Percentiles rank a stretch among this genome's conserved stretches.
Evolutionary conservation across 2,797 vertebrate genomes (phyloP).

Genomic region (Anableps anableps): DNA sequence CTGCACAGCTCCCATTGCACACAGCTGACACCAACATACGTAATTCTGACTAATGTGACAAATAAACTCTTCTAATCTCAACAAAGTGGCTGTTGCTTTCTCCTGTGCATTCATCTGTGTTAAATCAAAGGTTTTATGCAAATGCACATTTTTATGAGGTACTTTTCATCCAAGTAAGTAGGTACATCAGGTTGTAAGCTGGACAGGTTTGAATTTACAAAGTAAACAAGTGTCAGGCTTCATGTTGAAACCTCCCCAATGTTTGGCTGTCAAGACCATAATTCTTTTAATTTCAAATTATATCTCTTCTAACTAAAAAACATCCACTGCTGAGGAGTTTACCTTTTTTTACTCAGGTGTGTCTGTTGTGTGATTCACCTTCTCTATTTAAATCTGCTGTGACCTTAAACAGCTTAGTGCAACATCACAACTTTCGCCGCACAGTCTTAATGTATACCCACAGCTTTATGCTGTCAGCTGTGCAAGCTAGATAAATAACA

Average conservation of each 20-base stretch:
- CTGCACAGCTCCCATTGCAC: conserved; percentile 23
- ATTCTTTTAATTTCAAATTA: conserved; percentile 30
- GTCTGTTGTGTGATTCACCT: conserved; percentile 72
- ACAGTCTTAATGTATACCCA: conserved; percentile 51
- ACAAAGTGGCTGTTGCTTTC: conserved; percentile 75
- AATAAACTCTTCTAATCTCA: conserved; percentile 84
- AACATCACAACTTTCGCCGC: conserved; percentile 61
- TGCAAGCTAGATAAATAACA: conserved; percentile 75
- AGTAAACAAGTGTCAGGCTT: conserved; percentile 82
- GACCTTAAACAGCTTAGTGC: conserved; percentile 79
- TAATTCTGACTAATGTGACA: conserved; percentile 86
- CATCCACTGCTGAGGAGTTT: conserved; percentile 53
- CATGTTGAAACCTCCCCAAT: conserved; percentile 56
- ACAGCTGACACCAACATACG: conserved; percentile 75
- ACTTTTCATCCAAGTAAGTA: conserved; percentile 75
- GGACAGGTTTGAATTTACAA: conserved; percentile 77
- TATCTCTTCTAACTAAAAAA: conserved; percentile 55
- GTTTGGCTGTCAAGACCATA: conserved; percentile 58
- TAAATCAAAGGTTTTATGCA: conserved; percentile 86
- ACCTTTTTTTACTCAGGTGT: conserved; percentile 71
- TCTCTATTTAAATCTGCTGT: conserved; percentile 57
- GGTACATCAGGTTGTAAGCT: conserved; percentile 72
- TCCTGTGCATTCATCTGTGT: conserved; percentile 71
- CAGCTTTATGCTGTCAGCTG: conserved; percentile 73
- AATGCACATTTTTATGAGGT: conserved; percentile 68